phyloP scores from a whole-genome alignment of 2,888 invertebrate species.

The Drosophila acutilabella region DNA sequence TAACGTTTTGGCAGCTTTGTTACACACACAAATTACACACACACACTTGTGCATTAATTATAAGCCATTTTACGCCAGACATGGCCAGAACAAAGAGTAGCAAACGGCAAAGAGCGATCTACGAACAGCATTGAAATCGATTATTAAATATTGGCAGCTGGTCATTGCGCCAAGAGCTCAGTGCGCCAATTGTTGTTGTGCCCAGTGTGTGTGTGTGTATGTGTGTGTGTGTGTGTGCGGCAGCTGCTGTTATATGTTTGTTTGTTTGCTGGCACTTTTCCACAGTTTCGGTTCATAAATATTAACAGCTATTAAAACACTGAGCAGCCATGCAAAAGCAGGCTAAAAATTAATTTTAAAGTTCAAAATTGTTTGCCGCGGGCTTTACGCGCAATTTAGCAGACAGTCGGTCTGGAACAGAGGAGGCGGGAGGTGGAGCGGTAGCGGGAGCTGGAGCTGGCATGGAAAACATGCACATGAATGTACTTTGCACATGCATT shows the following conservation, averaged over 20 bases:
- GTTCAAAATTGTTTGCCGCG: constrained; percentile 68
- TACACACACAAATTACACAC: background rate
- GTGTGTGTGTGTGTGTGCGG: constrained; percentile 13
- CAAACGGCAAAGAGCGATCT: constrained; percentile 5
- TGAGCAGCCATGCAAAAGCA: constrained; percentile 32
- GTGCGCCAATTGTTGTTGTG: constrained; percentile 34
- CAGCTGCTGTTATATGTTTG: constrained; percentile 31
- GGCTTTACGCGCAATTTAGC: constrained; percentile 67
- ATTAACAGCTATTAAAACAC: constrained; percentile 77
- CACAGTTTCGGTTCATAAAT: constrained; percentile 70
- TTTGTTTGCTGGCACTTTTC: constrained; percentile 43
- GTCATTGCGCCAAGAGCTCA: constrained; percentile 32
- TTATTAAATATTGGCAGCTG: constrained; percentile 73
- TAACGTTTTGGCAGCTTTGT: constrained; percentile 13
- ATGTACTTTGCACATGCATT: constrained; percentile 11
- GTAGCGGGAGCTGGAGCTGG: background rate
- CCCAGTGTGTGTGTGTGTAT: constrained; percentile 12
- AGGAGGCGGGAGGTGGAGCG: too few relatives aligned
- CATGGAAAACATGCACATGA: background rate
- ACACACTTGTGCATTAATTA: constrained; percentile 66
- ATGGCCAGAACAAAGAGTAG: constrained; percentile 20
- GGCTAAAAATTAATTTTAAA: constrained; percentile 73
- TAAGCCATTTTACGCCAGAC: constrained; percentile 48
- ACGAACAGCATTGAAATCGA: constrained; percentile 32
- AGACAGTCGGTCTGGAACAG: constrained; percentile 13